A percentile compares a stretch with the other conserved stretches of the same genome.
Evolutionary conservation across 2,113 vertebrate genomes (phyloP).

Genomic region (Prochilodus magdalenae): DNA sequence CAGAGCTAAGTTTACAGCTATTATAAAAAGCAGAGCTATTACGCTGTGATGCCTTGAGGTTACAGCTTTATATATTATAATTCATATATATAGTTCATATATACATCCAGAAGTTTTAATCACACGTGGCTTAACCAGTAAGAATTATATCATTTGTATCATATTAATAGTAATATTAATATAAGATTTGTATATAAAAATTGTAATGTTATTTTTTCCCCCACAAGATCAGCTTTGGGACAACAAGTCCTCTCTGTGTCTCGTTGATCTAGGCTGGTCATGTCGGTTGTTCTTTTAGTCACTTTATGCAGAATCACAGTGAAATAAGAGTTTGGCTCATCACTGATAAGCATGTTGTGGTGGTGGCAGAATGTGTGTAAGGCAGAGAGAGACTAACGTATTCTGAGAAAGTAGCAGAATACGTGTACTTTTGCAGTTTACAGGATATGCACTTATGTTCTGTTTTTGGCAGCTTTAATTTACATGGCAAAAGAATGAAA

Average conservation of each 20-base stretch:
- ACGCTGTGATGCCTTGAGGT: too few relatives aligned
- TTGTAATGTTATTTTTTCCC: too few relatives aligned
- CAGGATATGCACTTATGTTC: background rate
- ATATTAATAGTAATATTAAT: too few relatives aligned
- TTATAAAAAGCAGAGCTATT: too few relatives aligned
- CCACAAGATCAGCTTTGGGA: background rate
- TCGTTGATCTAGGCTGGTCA: background rate
- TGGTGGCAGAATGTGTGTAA: background rate
- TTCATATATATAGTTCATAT: too few relatives aligned
- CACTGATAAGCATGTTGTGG: background rate
- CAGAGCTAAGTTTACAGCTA: too few relatives aligned
- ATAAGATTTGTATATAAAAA: too few relatives aligned
- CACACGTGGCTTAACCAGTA: too few relatives aligned
- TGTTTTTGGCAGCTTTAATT: constrained; percentile 5
- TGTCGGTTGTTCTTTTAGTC: background rate
- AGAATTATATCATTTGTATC: too few relatives aligned
- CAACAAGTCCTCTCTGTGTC: background rate
- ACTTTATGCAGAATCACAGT: constrained; percentile 35
- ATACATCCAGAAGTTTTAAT: too few relatives aligned
- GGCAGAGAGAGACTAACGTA: background rate
- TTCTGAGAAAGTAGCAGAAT: background rate
- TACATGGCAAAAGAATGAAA: background rate
- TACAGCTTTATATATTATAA: too few relatives aligned
- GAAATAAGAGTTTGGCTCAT: constrained; percentile 18
- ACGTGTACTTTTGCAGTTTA: background rate